Conservation (phyloP, 1,140 invertebrate species). For the Caerostris extrusa region DNA sequence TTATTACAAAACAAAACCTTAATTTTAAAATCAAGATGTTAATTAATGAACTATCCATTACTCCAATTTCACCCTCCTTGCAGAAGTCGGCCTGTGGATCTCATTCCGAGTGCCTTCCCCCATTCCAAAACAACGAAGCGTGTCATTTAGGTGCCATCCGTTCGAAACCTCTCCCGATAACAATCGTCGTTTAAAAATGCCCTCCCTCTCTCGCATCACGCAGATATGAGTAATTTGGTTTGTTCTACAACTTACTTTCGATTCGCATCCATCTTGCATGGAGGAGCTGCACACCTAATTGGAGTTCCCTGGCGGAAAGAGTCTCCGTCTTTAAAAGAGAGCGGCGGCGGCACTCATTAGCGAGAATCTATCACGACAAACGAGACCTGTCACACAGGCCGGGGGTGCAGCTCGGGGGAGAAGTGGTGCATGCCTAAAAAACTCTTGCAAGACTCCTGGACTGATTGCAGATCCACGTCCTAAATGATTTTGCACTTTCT, state of each 20-base stretch:
- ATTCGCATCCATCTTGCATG: constrained; percentile 76
- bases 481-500: no score
- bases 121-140: no score
- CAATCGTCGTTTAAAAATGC: constrained; percentile 58
- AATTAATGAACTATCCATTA: no score
- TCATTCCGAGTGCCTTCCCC: no score
- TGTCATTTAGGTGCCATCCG: no score
- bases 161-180: not conserved
- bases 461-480: no score
- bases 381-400: constrained; percentile 72
- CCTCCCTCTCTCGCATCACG: constrained; percentile 22
- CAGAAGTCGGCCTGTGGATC: no score
- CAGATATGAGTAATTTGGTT: constrained; percentile 76
- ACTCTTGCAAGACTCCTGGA: not conserved
- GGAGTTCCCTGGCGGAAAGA: constrained; percentile 25
- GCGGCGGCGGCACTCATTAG: constrained; percentile 69
- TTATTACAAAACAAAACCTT: no score
- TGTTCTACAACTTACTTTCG: constrained; percentile 77
- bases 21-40: no score
- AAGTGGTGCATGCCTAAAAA: not conserved
- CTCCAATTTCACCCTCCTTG: no score
- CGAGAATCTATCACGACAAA: constrained; percentile 77
- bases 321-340: constrained; percentile 68
- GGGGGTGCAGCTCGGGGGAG: not conserved
- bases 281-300: constrained; percentile 75